phyloP scores from a whole-genome alignment of 2,113 vertebrate species.

The Cygnus atratus region DNA sequence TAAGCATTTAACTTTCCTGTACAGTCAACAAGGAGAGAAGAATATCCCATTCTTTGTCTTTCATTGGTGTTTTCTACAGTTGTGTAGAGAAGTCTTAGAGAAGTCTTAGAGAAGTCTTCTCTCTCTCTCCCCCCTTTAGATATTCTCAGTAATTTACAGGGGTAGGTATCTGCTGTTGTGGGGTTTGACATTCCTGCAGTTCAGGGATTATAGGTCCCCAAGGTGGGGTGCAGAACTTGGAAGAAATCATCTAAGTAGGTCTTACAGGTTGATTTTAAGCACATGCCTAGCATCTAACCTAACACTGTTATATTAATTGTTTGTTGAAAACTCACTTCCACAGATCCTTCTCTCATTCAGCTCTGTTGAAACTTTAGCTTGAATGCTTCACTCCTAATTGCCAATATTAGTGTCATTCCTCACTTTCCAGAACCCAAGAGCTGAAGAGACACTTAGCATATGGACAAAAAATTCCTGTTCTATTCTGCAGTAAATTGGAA shows the following conservation, averaged over 20 bases:
- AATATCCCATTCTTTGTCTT: neutral
- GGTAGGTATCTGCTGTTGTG: neutral
- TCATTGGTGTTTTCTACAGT: neutral
- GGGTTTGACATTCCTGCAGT: neutral
- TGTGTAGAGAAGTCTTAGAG: neutral
- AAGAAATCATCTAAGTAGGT: neutral
- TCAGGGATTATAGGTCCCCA: neutral
- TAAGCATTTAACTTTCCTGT: neutral
- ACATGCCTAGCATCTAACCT: neutral
- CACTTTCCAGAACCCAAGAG: neutral
- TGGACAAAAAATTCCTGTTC: neutral
- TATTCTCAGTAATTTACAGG: neutral
- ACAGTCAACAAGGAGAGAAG: neutral
- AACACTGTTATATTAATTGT: neutral
- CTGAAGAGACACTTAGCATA: neutral
- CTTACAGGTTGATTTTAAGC: neutral
- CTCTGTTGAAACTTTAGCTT: neutral
- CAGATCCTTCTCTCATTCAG: neutral
- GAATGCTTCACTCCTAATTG: neutral
- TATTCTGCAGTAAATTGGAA: neutral
- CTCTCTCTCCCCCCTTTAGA: neutral
- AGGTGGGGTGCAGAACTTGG: neutral
- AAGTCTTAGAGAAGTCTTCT: neutral
- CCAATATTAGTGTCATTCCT: neutral
- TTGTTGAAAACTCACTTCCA: neutral